These are phyloP conservation scores for Chrysodeixis includens DNA, from an alignment of 2,888 invertebrate genomes.

Conservation along the genomic window DNA sequence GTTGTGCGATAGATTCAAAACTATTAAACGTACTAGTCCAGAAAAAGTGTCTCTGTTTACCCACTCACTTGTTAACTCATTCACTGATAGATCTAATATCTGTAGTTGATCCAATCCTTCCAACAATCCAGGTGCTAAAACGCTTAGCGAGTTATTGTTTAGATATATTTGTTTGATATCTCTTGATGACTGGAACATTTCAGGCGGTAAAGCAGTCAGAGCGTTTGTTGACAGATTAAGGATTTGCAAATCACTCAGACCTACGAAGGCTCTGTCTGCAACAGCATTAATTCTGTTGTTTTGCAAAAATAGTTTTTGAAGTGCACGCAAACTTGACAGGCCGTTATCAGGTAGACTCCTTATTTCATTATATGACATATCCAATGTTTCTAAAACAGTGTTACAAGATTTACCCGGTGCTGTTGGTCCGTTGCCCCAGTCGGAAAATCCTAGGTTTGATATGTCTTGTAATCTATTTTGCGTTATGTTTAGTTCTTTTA, in stretches of 20 bases:
- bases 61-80: slow-evolving; percentile 94
- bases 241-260: slow-evolving; percentile 91
- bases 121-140: slow-evolving; percentile 93
- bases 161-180: slow-evolving; percentile 93
- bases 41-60: slow-evolving; percentile 94
- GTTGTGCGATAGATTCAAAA: slow-evolving; percentile 93
- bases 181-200: slow-evolving; percentile 93
- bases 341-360: slow-evolving; percentile 92
- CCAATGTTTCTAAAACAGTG: slow-evolving; percentile 91
- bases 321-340: slow-evolving; percentile 91
- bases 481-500: slow-evolving; percentile 92
- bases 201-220: slow-evolving; percentile 93
- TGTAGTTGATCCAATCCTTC: slow-evolving; percentile 93
- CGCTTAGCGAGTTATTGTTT: slow-evolving; percentile 93
- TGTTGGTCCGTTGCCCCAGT: slow-evolving; percentile 91
- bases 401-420: slow-evolving; percentile 92
- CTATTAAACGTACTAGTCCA: slow-evolving; percentile 92
- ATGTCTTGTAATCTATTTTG: slow-evolving; percentile 94
- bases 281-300: slow-evolving; percentile 93
- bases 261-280: slow-evolving; percentile 93
- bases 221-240: slow-evolving; percentile 95
- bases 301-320: slow-evolving; percentile 92
- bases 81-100: slow-evolving; percentile 92
- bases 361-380: slow-evolving; percentile 93
- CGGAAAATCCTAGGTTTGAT: slow-evolving; percentile 92